Evolutionary conservation across 1,140 invertebrate genomes (phyloP), one percentile per base, ranked within the genome.

Genomic region (Drosophila melanogaster): DNA sequence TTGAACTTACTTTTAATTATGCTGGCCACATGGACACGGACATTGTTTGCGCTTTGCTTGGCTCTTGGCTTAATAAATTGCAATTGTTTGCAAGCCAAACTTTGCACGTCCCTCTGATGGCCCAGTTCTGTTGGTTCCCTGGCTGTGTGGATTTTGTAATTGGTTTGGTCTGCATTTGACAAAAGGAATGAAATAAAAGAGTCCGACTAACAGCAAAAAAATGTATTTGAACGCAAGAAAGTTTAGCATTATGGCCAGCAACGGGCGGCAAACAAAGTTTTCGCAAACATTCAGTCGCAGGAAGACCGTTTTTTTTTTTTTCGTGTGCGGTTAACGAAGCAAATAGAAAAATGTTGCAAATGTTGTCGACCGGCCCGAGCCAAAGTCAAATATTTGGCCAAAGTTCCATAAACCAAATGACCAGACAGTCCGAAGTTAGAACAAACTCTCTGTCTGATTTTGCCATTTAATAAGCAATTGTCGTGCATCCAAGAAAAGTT

Each of bases 1-100:
- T 83, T 83, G 79, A 89, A 89, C 84, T 84, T 84, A 77, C 72
- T 84, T 89, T 89, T 89, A 89, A 89, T 89, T 89, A 89, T 80
- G 72, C 50, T 74, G 72, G 60, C 51, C 76, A 69, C 79, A 84
- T 81, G 74, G 66, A 81, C 81, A 84, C 69, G 72, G 51, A 77
- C 84, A 77, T 89, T 87, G 79, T 89, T 74, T 70, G 79, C 67
- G 79, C 67, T 73, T 58, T 64, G 67, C 77, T 62, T 71, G 47
- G 73, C 62, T 83, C 78, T 81, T 86, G 75, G 74, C 80, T 89
- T 89, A 89, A 89, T 89, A 89, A 89, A 89, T 89, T 87, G 83
- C 83, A 83, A 87, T 87, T 87, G 83, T 87, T 89, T 89, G 84
- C 76, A 50, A 77, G 81, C 83, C 65, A 85, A 71, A 85, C 81